Evolutionary conservation across 2,113 vertebrate species (phyloP).

Genomic region (Gorsachius goisagi): DNA sequence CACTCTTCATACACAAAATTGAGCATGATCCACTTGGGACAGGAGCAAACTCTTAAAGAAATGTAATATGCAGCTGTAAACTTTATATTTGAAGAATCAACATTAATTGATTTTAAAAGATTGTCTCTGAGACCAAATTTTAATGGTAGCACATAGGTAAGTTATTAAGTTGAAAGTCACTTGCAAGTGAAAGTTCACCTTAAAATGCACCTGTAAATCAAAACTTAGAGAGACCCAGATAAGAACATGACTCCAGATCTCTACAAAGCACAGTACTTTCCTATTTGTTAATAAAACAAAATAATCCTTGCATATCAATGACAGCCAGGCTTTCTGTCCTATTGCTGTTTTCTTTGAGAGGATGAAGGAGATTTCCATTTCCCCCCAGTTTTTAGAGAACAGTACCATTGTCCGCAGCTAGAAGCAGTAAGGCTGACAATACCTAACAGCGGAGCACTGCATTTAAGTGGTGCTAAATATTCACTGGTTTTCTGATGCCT

Average conservation of each 20-base stretch:
- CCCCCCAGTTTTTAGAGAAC: not conserved
- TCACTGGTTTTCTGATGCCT: not conserved
- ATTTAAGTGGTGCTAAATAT: not conserved
- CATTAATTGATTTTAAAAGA: not conserved
- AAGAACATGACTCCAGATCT: not conserved
- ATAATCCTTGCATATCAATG: not conserved
- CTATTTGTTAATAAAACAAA: not conserved
- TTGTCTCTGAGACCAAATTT: not conserved
- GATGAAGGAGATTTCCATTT: not conserved
- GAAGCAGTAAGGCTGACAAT: not conserved
- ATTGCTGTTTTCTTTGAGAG: not conserved
- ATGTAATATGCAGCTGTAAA: not conserved
- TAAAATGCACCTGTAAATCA: not conserved
- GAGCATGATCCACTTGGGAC: fast-evolving
- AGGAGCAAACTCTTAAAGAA: not conserved
- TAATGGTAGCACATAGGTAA: not conserved
- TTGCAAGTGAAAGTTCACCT: not conserved
- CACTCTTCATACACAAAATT: not conserved
- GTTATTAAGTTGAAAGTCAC: not conserved
- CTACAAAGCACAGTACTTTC: not conserved
- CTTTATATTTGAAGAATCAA: not conserved
- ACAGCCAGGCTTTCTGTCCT: not conserved
- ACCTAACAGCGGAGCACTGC: not conserved
- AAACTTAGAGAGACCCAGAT: not conserved
- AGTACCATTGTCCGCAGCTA: not conserved